A percentile compares a stretch with the other conserved stretches of the same genome.
Conservation (phyloP, 1,140 invertebrate species). For the Nylanderia fulva region DNA sequence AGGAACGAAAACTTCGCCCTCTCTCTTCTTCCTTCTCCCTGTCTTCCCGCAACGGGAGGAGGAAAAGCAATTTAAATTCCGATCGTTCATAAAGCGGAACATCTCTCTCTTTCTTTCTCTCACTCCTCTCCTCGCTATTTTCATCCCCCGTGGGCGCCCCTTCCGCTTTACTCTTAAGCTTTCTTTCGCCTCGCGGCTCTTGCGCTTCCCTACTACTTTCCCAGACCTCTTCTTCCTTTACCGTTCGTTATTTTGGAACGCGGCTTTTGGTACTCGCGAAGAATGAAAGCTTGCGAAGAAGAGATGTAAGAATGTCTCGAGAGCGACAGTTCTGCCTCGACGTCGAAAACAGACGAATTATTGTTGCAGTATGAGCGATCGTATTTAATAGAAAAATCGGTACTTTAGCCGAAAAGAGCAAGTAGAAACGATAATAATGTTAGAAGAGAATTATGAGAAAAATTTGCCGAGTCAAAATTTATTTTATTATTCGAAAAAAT, state of each 20-base stretch:
- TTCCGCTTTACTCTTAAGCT: constrained; percentile 39
- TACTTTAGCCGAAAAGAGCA: neutral
- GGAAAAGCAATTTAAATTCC: constrained; percentile 82
- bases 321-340: constrained; percentile 1
- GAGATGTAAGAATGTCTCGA: constrained; percentile 21
- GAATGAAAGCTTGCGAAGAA: constrained; percentile 41
- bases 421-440: too few species aligned
- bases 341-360: neutral
- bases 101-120: constrained; percentile 66
- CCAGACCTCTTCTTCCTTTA: constrained; percentile 13
- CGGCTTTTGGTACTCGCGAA: constrained; percentile 59
- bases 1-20: constrained; percentile 74
- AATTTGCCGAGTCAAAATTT: too few species aligned
- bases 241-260: constrained; percentile 62
- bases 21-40: neutral
- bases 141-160: neutral
- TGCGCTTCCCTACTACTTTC: neutral
- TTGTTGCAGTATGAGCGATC: neutral
- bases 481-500: too few species aligned
- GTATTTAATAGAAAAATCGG: neutral
- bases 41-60: constrained; percentile 39
- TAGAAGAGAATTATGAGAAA: too few species aligned
- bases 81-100: constrained; percentile 80
- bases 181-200: constrained; percentile 52
- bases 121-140: neutral